phyloP scores from a whole-genome alignment of 2,888 invertebrate species.

The Malacosoma neustria region DNA sequence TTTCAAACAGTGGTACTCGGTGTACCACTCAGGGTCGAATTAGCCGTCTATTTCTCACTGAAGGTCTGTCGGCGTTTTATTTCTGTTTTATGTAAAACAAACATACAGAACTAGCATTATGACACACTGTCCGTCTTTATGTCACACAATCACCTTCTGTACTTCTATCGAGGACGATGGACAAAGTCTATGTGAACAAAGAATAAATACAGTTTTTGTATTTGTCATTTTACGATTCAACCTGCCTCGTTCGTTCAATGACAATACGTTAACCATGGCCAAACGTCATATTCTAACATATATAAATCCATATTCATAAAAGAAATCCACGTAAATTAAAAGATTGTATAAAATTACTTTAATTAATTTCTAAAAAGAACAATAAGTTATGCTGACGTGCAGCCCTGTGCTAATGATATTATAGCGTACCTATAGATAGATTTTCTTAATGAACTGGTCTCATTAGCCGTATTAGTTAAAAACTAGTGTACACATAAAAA shows the following conservation, averaged over 20 bases:
- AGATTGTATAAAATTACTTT: too few relatives aligned
- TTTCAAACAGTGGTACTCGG: slow-evolving; percentile 39
- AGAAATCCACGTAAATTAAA: too few relatives aligned
- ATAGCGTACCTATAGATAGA: neutral
- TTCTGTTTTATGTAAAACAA: neutral
- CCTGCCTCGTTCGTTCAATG: slow-evolving; percentile 1
- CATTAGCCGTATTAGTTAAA: neutral
- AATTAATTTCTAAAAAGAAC: too few relatives aligned
- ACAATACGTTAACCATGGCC: too few relatives aligned
- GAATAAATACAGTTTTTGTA: neutral
- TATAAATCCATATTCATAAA: too few relatives aligned
- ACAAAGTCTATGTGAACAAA: neutral
- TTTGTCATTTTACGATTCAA: slow-evolving; percentile 2
- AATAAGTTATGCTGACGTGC: too few relatives aligned
- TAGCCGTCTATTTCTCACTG: slow-evolving; percentile 22
- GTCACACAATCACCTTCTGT: neutral
- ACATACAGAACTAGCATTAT: neutral
- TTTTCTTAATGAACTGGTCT: neutral
- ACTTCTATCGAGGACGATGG: neutral
- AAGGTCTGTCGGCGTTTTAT: slow-evolving; percentile 7
- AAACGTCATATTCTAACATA: too few relatives aligned
- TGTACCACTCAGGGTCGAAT: slow-evolving; percentile 37
- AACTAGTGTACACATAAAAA: neutral
- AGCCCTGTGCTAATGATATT: neutral
- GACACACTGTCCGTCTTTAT: neutral